These are phyloP conservation scores for Zoanthus sociatus DNA, from an alignment of 92 coral and sea anemone genomes.

Conservation along the genomic window DNA sequence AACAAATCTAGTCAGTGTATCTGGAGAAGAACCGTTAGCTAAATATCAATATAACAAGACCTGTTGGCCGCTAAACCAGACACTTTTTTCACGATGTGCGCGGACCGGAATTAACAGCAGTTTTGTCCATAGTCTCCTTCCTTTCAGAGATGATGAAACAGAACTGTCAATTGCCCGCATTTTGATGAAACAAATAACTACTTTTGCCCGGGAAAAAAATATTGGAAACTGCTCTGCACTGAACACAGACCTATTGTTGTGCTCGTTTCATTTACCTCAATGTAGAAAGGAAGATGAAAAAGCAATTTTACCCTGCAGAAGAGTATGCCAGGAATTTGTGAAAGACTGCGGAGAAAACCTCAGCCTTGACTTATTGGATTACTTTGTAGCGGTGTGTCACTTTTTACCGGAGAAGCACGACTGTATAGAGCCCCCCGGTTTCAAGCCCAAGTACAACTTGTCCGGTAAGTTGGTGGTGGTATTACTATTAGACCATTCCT, in stretches of 20 bases:
- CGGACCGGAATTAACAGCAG: conserved; percentile 12
- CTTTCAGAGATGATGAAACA: conserved; percentile 26
- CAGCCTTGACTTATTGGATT: neutral
- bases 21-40: neutral
- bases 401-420: neutral
- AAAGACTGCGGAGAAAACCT: conserved; percentile 6
- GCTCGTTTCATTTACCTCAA: conserved; percentile 36
- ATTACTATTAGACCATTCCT: too few relatives aligned
- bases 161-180: conserved; percentile 19
- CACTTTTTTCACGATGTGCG: neutral
- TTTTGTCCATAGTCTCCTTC: neutral
- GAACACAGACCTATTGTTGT: conserved; percentile 4
- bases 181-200: neutral
- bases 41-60: neutral
- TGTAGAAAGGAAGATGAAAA: neutral
- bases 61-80: conserved; percentile 10
- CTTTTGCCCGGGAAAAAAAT: neutral
- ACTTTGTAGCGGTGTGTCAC: conserved; percentile 28
- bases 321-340: conserved; percentile 35
- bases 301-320: conserved; percentile 15
- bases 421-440: conserved; percentile 9
- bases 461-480: conserved; percentile 9
- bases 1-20: neutral
- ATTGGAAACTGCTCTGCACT: conserved; percentile 14
- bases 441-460: conserved; percentile 11